Conservation (phyloP, 2,797 vertebrate genomes). For the Acestrorhynchus altus region DNA sequence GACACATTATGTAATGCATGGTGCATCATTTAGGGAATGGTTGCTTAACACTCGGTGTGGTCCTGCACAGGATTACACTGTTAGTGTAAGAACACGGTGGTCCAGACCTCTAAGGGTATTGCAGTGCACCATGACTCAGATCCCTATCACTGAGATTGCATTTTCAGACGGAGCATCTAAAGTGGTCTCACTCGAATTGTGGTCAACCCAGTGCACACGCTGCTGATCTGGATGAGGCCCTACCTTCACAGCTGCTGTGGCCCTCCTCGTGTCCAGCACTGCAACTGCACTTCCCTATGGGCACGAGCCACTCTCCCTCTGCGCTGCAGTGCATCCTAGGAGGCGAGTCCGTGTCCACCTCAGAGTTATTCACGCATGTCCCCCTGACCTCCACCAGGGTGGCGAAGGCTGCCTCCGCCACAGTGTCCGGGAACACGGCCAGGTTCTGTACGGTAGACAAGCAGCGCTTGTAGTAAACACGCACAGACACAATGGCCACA, state of each 20-base stretch:
- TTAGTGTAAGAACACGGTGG: too few relatives aligned
- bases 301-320: conserved; percentile 95
- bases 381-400: conserved; percentile 94
- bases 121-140: too few relatives aligned
- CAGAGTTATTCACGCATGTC: conserved; percentile 88
- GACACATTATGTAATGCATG: background rate
- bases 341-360: conserved; percentile 88
- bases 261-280: conserved; percentile 93
- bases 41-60: background rate
- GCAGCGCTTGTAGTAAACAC: conserved; percentile 95
- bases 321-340: conserved; percentile 97
- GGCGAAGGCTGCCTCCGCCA: conserved; percentile 90
- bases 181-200: too few relatives aligned
- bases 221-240: background rate
- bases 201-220: too few relatives aligned
- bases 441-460: conserved; percentile 87
- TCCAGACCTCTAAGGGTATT: too few relatives aligned
- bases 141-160: too few relatives aligned
- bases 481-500: conserved; percentile 91
- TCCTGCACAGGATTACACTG: background rate
- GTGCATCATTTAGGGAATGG: background rate
- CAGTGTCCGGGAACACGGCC: conserved; percentile 90
- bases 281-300: conserved; percentile 92
- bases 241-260: conserved; percentile 91
- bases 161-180: too few relatives aligned